Percentiles rank a stretch among this genome's conserved stretches.
These are phyloP conservation scores for Ichneumoninae sp. DNA, from an alignment of 2,888 invertebrate genomes.

Conservation along the genomic window DNA sequence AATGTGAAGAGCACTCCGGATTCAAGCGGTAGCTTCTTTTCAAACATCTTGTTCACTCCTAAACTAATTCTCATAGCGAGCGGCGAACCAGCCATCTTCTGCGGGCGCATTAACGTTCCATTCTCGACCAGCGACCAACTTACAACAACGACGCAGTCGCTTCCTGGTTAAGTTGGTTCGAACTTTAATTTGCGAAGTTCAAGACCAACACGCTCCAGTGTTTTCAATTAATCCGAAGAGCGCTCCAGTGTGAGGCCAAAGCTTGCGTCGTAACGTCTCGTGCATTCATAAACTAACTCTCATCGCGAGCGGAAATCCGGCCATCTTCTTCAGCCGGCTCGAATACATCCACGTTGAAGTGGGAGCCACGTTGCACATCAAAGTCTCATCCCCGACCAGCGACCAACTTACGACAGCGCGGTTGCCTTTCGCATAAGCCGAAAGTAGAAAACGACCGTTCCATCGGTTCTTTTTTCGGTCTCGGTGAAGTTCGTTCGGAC, in stretches of 20 bases:
- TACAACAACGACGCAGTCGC: background rate
- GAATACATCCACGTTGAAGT: constrained; percentile 61
- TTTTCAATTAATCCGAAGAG: background rate
- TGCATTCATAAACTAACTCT: constrained; percentile 79
- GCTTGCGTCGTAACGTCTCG: background rate
- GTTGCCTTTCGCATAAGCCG: constrained; percentile 6
- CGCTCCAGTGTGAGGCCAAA: too few relatives aligned
- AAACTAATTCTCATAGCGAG: constrained; percentile 19
- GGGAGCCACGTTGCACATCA: constrained; percentile 34
- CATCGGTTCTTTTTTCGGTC: background rate
- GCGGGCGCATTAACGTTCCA: too few relatives aligned
- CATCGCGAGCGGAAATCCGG: constrained; percentile 74
- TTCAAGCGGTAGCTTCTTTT: background rate
- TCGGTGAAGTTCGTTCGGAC: background rate
- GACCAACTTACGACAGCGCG: too few relatives aligned
- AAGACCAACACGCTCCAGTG: too few relatives aligned
- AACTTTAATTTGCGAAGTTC: too few relatives aligned
- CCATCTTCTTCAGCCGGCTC: constrained; percentile 64
- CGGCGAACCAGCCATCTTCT: background rate
- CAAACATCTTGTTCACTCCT: background rate
- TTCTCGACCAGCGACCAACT: too few relatives aligned
- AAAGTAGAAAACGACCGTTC: background rate
- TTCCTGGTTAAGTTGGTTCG: too few relatives aligned
- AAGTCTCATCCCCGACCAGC: too few relatives aligned
- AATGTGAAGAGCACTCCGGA: background rate